Base-by-base conservation (phyloP, 2,888 invertebrate genomes). In the Agonopterix arenella region DNA sequence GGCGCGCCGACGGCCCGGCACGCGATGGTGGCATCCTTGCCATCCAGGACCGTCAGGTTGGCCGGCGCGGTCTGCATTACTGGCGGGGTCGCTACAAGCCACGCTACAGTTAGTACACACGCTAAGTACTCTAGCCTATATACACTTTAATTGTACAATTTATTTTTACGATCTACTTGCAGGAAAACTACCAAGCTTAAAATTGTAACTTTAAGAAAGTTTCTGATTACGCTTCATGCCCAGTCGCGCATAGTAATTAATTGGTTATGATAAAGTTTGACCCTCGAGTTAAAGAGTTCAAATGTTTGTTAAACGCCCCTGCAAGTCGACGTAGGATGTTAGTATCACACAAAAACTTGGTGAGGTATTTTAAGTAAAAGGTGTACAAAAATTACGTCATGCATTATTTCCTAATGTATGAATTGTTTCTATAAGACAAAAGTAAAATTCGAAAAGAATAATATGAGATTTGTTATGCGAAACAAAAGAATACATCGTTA, bases 1-100 rank as follows among this genome's bases (percentile, higher is more conserved):
- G 98, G 98, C 11, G 98, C 97, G 47, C 98, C 98, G 49, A 94
- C 92, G 36, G 97, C 97, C 62, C 95, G 92, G 81, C 98, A 98
- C 52, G 91, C 90, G 64, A 98, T 91, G 49, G 95, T 95, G 49
- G 96, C 97, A 84, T 98, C 97, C 84, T 96, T 96, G 48, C 97
- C 98, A 79, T 98, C 97, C 62, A 98, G 90, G 56, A 97, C 95
- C 9, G 98, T 98, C 56, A 94, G 86, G 90, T 98, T 97, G 73
- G 93, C 91, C 10, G 98, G 98, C 55, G 93, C 92, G 52, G 90
- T 90, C 78, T 95, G 94, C 93, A 98, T 94, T 61, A 96, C 91
- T 36, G 98, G 98, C 61, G 94, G 93, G 58, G 97, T 94, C 60
- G 97, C 98, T 97, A 90, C 88, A 83, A 84, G 83, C 83, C 86